Evolutionary conservation across 1,140 invertebrate genomes (phyloP).

Genomic region (Tribolium castaneum): DNA sequence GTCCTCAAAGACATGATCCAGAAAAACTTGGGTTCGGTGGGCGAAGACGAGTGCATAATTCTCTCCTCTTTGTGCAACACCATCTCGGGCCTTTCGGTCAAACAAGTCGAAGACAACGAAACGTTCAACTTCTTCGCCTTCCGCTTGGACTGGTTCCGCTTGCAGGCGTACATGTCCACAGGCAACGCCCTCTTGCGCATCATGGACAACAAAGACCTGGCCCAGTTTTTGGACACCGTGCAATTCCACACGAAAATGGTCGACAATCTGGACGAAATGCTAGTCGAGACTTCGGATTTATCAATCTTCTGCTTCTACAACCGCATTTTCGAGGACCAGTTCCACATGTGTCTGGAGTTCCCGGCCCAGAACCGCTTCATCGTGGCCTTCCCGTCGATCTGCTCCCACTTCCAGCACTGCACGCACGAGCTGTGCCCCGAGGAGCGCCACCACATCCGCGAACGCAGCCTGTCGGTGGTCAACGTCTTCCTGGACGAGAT

Average conservation of each 20-base stretch:
- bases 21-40: slow-evolving; percentile 79
- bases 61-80: slow-evolving; percentile 93
- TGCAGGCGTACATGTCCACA: slow-evolving; percentile 95
- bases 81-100: slow-evolving; percentile 88
- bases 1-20: slow-evolving; percentile 93
- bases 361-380: slow-evolving; percentile 98
- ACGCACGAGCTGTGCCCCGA: slow-evolving; percentile 99
- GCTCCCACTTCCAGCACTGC: slow-evolving; percentile 97
- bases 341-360: slow-evolving; percentile 98
- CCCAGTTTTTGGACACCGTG: slow-evolving; percentile 93
- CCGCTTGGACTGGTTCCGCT: slow-evolving; percentile 93
- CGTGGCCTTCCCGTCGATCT: slow-evolving; percentile 97
- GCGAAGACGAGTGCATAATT: slow-evolving; percentile 96
- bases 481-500: slow-evolving; percentile 99
- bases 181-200: slow-evolving; percentile 85
- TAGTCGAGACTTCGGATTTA: slow-evolving; percentile 96
- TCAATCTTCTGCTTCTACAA: slow-evolving; percentile 98
- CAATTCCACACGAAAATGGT: slow-evolving; percentile 99
- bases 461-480: slow-evolving; percentile 94
- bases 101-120: slow-evolving; percentile 97
- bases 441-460: slow-evolving; percentile 96
- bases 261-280: slow-evolving; percentile 97
- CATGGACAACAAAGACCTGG: slow-evolving; percentile 88
- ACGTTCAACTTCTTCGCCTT: slow-evolving; percentile 96
- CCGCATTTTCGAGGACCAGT: slow-evolving; percentile 97